Evolutionary conservation across 2,113 vertebrate genomes (phyloP).

Genomic region (Ovibos moschatus): DNA sequence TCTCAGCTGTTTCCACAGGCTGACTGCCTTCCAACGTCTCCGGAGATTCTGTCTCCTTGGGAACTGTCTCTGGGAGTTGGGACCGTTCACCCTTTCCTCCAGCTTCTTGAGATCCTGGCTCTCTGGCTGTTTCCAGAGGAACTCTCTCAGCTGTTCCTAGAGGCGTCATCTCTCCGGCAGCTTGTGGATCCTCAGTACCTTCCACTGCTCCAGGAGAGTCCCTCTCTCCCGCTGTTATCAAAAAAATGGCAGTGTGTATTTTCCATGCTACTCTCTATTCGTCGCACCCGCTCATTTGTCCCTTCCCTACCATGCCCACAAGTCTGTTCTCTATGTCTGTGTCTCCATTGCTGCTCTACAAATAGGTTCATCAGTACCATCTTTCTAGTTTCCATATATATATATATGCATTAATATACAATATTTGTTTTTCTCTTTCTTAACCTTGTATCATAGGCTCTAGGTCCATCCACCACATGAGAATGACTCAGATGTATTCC

Average conservation of each 20-base stretch:
- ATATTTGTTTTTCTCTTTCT: neutral
- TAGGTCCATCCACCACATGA: neutral
- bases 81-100: neutral
- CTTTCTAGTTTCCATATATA: neutral
- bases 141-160: neutral
- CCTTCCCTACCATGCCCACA: neutral
- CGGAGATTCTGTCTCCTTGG: slow-evolving; percentile 1
- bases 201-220: neutral
- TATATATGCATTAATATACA: neutral
- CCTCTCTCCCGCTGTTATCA: neutral
- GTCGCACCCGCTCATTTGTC: fast-evolving
- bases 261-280: neutral
- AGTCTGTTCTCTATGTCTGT: neutral
- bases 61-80: neutral
- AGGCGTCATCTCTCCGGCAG: neutral
- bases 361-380: neutral
- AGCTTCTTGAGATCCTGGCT: neutral
- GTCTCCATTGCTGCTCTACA: neutral
- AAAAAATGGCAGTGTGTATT: neutral
- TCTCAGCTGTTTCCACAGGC: neutral
- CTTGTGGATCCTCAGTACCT: neutral
- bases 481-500: neutral
- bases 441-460: neutral
- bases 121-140: neutral
- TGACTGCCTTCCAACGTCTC: neutral